Percentiles rank a stretch among this genome's conserved stretches.
Conservation (phyloP, 2,113 vertebrate genomes). For the Aspiorhynchus laticeps region DNA sequence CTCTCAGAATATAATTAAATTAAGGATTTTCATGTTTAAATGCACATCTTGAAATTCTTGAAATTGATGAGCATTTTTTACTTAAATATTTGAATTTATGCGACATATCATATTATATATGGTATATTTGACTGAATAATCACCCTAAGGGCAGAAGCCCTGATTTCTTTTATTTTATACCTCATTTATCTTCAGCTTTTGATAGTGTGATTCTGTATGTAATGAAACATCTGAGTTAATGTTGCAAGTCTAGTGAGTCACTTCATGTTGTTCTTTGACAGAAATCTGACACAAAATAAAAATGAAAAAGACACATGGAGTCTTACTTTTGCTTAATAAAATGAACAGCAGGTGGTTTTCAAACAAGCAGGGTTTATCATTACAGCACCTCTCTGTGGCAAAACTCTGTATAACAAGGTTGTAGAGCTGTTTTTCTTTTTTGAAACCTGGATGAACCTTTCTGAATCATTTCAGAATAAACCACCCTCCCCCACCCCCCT, state of each 20-base stretch:
- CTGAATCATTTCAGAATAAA: constrained; percentile 25
- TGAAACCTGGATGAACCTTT: not conserved
- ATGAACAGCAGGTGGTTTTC: not conserved
- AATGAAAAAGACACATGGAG: not conserved
- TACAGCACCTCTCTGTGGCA: constrained; percentile 32
- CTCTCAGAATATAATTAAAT: not conserved
- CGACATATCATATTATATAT: not conserved
- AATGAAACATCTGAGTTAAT: constrained; percentile 4
- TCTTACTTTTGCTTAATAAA: constrained; percentile 5
- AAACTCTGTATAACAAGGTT: constrained; percentile 18
- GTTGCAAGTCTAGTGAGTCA: constrained; percentile 17
- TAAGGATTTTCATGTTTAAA: not conserved
- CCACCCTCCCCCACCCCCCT: constrained; percentile 16
- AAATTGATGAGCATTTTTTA: not conserved
- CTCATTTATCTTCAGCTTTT: constrained; percentile 11
- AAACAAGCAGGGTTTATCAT: constrained; percentile 22
- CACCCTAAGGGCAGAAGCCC: not conserved
- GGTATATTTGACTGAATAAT: not conserved
- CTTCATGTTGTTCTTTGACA: not conserved
- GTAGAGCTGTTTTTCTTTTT: not conserved
- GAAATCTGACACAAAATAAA: constrained; percentile 10
- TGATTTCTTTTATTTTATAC: not conserved
- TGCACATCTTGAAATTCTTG: not conserved
- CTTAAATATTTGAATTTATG: not conserved
- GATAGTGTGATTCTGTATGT: not conserved